phyloP scores from a whole-genome alignment of 2,113 vertebrate species.

The Ivindomyrus marchei region DNA sequence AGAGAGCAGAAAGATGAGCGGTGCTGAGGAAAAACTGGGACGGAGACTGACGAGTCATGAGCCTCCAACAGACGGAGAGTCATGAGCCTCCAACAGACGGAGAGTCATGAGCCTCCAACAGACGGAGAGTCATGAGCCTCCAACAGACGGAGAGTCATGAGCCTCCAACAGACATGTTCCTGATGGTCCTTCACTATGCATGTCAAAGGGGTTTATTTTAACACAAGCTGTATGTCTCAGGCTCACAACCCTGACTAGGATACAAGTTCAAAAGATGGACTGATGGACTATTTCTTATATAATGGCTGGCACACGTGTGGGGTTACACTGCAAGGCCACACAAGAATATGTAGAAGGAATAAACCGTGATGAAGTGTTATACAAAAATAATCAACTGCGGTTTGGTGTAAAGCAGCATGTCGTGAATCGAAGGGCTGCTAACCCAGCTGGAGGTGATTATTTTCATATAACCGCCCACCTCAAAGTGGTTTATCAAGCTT shows the following conservation, averaged over 20 bases:
- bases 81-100: no score
- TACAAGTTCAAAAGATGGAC: background rate
- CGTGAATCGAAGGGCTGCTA: background rate
- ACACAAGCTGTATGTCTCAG: background rate
- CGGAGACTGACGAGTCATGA: background rate
- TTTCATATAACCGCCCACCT: background rate
- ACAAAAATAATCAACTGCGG: background rate
- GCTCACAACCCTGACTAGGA: background rate
- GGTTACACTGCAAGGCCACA: background rate
- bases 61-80: no score
- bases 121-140: no score
- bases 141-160: background rate
- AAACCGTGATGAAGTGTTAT: background rate
- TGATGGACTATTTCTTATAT: background rate
- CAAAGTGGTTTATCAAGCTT: background rate
- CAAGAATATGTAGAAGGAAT: background rate
- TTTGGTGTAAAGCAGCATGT: background rate
- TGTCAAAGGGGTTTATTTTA: background rate
- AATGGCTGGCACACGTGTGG: background rate
- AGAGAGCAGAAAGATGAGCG: slow-evolving; percentile 6
- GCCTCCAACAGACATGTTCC: background rate
- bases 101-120: no score
- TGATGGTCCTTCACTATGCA: background rate
- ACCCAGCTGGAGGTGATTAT: background rate
- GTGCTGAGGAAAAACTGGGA: background rate